These are phyloP conservation scores for Rhinichthys osculus DNA, from an alignment of 2,797 vertebrate species.

Conservation along the genomic window DNA sequence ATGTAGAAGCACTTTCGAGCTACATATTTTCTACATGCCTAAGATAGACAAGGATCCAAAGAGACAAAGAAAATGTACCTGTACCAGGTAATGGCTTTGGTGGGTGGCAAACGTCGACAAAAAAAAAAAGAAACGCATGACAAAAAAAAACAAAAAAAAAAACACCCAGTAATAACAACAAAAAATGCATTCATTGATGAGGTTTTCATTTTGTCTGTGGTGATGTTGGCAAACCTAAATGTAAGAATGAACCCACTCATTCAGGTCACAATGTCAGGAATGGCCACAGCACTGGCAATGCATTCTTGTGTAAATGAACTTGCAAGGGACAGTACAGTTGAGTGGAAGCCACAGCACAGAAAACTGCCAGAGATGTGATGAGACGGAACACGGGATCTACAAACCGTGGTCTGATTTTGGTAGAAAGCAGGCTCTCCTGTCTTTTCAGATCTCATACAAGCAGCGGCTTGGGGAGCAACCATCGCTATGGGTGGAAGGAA, in stretches of 20 bases:
- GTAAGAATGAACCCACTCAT: constrained; percentile 59
- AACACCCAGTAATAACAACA: constrained; percentile 9
- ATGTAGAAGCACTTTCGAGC: neutral
- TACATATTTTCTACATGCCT: neutral
- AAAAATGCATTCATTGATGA: constrained; percentile 32
- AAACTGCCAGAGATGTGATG: constrained; percentile 85
- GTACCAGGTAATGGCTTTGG: constrained; percentile 20
- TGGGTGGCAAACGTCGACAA: constrained; percentile 20
- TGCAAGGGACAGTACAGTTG: constrained; percentile 85
- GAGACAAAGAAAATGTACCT: constrained; percentile 10
- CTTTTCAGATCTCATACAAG: constrained; percentile 99
- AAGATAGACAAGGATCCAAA: neutral
- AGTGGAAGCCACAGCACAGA: constrained; percentile 90
- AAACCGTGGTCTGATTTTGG: constrained; percentile 99
- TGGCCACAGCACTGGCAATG: constrained; percentile 64
- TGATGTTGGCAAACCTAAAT: constrained; percentile 56
- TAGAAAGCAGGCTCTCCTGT: constrained; percentile 98
- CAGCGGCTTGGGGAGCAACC: constrained; percentile 97
- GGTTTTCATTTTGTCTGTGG: constrained; percentile 44
- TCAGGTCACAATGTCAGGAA: constrained; percentile 58
- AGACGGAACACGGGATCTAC: constrained; percentile 80
- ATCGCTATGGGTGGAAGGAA: constrained; percentile 91
- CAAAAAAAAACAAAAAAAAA: neutral
- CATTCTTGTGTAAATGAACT: constrained; percentile 83
- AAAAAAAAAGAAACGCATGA: constrained; percentile 32